phyloP scores from a whole-genome alignment of 2,113 vertebrate genomes.

The Actenoides hombroni region DNA sequence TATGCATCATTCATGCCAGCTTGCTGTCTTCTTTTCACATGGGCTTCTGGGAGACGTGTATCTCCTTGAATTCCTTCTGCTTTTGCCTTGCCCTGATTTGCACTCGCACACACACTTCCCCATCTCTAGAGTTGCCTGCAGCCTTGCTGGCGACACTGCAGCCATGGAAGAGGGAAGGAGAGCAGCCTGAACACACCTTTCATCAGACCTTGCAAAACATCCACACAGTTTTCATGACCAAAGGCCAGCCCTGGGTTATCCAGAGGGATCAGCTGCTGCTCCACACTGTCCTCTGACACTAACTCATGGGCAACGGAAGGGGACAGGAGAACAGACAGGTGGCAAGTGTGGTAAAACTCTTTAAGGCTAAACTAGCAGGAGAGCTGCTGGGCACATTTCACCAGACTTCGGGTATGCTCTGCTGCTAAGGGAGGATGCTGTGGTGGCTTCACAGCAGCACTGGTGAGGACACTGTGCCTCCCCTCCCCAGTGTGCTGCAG shows the following conservation, averaged over 20 bases:
- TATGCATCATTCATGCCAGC: constrained; percentile 38
- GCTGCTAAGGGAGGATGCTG: background rate
- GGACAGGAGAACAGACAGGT: too few species aligned
- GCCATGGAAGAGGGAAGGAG: background rate
- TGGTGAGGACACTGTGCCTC: background rate
- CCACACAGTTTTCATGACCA: background rate
- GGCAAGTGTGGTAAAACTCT: fast-evolving
- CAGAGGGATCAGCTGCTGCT: background rate
- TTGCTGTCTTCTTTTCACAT: background rate
- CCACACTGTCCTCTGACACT: background rate
- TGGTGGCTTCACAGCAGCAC: background rate
- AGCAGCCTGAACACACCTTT: background rate
- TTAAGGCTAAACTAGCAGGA: background rate
- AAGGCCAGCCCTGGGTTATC: background rate
- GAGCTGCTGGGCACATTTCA: background rate
- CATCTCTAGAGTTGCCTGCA: background rate
- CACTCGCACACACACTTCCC: background rate
- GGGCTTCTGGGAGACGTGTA: background rate
- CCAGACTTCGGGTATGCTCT: background rate
- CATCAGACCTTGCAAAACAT: background rate
- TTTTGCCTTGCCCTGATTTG: background rate
- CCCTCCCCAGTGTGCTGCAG: background rate
- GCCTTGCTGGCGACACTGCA: background rate
- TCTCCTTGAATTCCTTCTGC: background rate
- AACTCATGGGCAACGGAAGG: fast-evolving